Conservation (phyloP, 1,140 invertebrate genomes). For the Papilio helenus region DNA sequence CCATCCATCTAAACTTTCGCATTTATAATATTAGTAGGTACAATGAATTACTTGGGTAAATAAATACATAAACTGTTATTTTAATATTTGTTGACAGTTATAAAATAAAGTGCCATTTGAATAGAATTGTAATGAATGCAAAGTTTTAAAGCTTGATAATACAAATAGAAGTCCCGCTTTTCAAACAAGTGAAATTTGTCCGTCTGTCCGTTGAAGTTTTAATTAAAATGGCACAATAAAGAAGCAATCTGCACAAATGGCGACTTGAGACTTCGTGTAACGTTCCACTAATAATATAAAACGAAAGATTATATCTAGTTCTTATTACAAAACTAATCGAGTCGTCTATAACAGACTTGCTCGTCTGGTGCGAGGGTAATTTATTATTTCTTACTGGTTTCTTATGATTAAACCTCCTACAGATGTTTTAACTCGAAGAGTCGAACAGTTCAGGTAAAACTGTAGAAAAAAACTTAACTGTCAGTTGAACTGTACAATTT, state of each 20-base stretch:
- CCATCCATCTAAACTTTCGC: too few species aligned
- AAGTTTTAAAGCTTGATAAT: neutral
- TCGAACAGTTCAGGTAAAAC: too few species aligned
- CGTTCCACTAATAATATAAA: neutral
- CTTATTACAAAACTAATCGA: neutral
- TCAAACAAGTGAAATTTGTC: slow-evolving; percentile 26
- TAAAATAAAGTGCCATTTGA: neutral
- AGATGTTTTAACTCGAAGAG: too few species aligned
- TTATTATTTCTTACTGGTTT: too few species aligned
- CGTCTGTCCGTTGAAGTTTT: slow-evolving; percentile 19
- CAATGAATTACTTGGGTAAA: too few species aligned
- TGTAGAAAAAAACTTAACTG: too few species aligned
- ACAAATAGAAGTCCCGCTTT: slow-evolving; percentile 6
- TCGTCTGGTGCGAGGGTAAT: neutral
- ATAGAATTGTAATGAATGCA: neutral
- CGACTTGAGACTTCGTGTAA: neutral
- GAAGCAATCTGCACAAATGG: slow-evolving; percentile 1
- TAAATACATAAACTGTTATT: neutral
- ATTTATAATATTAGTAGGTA: too few species aligned
- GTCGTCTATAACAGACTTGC: neutral
- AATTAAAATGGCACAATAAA: slow-evolving; percentile 24
- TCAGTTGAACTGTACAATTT: too few species aligned
- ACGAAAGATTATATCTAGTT: neutral
- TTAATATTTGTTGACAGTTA: neutral
- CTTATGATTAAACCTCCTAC: too few species aligned